Evolutionary conservation across 2,888 invertebrate genomes (phyloP).

Genomic region (Andrena fulva): DNA sequence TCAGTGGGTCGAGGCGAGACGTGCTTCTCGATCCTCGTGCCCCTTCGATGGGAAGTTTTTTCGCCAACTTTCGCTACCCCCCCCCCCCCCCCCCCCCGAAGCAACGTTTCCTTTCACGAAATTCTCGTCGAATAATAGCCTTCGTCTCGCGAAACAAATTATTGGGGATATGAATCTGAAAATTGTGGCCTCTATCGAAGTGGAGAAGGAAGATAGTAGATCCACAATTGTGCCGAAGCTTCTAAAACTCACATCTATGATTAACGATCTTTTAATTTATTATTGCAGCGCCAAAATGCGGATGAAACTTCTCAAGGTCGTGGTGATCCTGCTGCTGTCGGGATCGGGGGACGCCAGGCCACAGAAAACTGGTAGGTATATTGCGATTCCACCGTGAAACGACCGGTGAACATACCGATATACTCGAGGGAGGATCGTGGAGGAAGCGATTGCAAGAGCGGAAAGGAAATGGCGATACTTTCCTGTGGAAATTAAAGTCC

Average conservation of each 20-base stretch:
- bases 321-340: conserved; percentile 77
- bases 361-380: conserved; percentile 76
- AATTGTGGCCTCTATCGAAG: too few relatives aligned
- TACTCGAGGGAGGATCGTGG: not conserved
- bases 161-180: not conserved
- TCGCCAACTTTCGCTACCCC: not conserved
- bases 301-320: conserved; percentile 74
- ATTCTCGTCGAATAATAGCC: not conserved
- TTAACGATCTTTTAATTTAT: conserved; percentile 11
- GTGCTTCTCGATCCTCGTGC: conserved; percentile 2
- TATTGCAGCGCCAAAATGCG: conserved; percentile 82
- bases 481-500: conserved; percentile 25
- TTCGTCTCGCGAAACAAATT: not conserved
- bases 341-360: conserved; percentile 79
- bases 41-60: not conserved
- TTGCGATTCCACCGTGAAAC: not conserved
- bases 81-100: not conserved
- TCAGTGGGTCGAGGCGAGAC: conserved; percentile 59
- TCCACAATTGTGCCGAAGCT: too few relatives aligned
- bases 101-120: not conserved
- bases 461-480: conserved; percentile 26
- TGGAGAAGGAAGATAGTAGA: too few relatives aligned
- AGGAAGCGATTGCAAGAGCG: conserved; percentile 31
- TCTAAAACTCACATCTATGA: not conserved
- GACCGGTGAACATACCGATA: not conserved